A percentile compares a stretch with the other conserved stretches of the same genome.
Evolutionary conservation across 2,113 vertebrate genomes (phyloP).

Genomic region (Malurus cyaneus): DNA sequence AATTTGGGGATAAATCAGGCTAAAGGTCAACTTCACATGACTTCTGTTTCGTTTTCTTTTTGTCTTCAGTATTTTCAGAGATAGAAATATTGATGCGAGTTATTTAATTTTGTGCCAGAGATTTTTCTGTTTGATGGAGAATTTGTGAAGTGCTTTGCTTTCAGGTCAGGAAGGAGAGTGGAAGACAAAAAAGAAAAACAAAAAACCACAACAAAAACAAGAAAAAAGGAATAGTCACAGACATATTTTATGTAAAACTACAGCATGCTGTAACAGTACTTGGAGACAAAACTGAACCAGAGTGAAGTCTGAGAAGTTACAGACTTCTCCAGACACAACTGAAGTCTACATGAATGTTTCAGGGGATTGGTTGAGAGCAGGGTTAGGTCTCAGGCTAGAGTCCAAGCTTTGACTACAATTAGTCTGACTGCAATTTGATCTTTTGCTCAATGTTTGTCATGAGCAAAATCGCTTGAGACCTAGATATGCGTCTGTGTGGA

Average conservation of each 20-base stretch:
- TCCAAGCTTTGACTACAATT: not conserved
- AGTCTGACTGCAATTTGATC: not conserved
- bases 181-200: not conserved
- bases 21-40: not conserved
- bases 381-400: not conserved
- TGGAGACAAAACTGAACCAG: not conserved
- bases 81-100: not conserved
- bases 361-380: not conserved
- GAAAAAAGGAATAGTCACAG: not conserved
- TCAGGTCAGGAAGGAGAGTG: not conserved
- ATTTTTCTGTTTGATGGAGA: not conserved
- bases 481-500: fast-evolving
- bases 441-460: not conserved
- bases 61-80: not conserved
- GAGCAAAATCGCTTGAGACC: not conserved
- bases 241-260: not conserved
- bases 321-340: not conserved
- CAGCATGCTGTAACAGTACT: not conserved
- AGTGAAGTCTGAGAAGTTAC: not conserved
- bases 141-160: constrained; percentile 15
- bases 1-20: not conserved
- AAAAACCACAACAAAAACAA: not conserved
- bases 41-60: constrained; percentile 40
- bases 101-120: not conserved
- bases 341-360: not conserved